These are phyloP conservation scores for Callyntrura sp. DNA, from an alignment of 2,888 invertebrate species.

Conservation along the genomic window DNA sequence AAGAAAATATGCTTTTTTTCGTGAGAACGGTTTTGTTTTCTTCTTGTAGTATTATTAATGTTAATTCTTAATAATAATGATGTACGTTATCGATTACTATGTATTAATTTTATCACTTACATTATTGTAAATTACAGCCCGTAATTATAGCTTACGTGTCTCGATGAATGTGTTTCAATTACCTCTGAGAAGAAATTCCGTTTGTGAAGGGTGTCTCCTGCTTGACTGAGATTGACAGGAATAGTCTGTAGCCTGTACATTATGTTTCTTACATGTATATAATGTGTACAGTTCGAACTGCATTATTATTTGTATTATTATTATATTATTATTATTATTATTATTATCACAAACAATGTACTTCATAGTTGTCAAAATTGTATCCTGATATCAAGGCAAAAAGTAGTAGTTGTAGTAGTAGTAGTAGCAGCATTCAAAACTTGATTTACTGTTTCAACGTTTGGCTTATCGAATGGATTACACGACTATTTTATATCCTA, in stretches of 20 bases:
- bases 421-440: not conserved
- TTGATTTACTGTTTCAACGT: conserved; percentile 20
- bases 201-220: not conserved
- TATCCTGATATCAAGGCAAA: too few relatives aligned
- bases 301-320: too few relatives aligned
- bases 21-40: conserved; percentile 46
- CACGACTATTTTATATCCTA: not conserved
- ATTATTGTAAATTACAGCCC: not conserved
- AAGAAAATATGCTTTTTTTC: conserved; percentile 33
- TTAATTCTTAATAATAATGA: not conserved
- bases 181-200: not conserved
- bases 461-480: not conserved
- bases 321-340: too few relatives aligned
- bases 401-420: too few relatives aligned
- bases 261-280: conserved; percentile 38
- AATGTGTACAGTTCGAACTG: conserved; percentile 8
- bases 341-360: too few relatives aligned
- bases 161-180: conserved; percentile 4
- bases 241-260: conserved; percentile 5
- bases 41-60: conserved; percentile 17
- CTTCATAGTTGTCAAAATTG: conserved; percentile 15
- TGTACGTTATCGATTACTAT: not conserved
- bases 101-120: not conserved
- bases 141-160: not conserved
- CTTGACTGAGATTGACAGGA: conserved; percentile 18